Conservation (phyloP, 1,140 invertebrate genomes). For the Eumeta japonica region DNA sequence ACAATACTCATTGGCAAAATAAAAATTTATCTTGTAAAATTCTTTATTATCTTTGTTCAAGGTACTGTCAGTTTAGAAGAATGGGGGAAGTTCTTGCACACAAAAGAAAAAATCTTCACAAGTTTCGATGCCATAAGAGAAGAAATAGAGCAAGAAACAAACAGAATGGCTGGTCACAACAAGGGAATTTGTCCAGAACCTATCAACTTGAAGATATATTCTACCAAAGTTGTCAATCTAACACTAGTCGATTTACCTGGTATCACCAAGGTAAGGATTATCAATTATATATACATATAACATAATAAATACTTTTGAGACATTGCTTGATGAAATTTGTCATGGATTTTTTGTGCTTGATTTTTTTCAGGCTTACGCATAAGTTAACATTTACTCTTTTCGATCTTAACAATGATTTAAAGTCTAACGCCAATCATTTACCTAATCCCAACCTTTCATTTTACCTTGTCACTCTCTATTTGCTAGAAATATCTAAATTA, state of each 20-base stretch:
- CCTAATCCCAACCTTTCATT: no score
- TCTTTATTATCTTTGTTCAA: no score
- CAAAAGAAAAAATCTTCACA: conserved; percentile 84
- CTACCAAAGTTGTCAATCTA: conserved; percentile 89
- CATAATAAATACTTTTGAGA: neutral
- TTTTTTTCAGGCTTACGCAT: neutral
- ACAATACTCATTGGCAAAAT: no score
- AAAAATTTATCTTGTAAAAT: no score
- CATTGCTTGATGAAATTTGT: no score
- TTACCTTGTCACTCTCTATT: no score
- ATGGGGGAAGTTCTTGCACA: conserved; percentile 96
- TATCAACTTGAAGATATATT: conserved; percentile 96
- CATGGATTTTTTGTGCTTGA: no score
- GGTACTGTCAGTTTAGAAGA: conserved; percentile 86
- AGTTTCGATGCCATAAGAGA: conserved; percentile 88
- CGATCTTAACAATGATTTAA: no score
- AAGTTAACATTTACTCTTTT: no score
- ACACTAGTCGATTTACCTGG: conserved; percentile 98
- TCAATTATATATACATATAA: neutral
- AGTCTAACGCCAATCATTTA: no score
- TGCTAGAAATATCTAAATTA: no score
- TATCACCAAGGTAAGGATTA: conserved; percentile 87
- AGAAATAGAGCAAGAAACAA: conserved; percentile 94
- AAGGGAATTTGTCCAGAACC: conserved; percentile 96
- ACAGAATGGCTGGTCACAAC: conserved; percentile 89